phyloP scores from a whole-genome alignment of 1,140 invertebrate genomes.

The Aphidius gifuensis region DNA sequence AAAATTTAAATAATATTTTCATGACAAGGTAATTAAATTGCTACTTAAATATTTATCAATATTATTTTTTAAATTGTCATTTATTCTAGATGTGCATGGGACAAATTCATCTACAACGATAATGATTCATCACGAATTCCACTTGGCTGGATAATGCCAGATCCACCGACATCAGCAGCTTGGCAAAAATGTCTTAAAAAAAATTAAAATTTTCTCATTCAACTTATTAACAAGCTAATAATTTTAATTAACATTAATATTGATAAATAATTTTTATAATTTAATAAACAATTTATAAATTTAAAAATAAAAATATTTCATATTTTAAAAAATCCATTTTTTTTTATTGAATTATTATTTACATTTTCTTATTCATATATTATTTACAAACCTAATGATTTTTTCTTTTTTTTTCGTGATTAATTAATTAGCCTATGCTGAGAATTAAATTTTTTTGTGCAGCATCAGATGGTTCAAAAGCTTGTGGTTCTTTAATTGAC shows the following conservation, averaged over 20 bases:
- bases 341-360: background rate
- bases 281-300: too few relatives aligned
- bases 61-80: background rate
- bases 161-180: conserved; percentile 40
- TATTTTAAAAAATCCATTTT: background rate
- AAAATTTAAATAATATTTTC: conserved; percentile 49
- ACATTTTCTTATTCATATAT: background rate
- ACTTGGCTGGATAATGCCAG: conserved; percentile 58
- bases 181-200: conserved; percentile 50
- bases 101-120: conserved; percentile 50
- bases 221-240: background rate
- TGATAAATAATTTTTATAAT: background rate
- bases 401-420: background rate
- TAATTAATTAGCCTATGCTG: conserved; percentile 47
- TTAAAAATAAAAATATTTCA: background rate
- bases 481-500: conserved; percentile 43
- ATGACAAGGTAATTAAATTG: conserved; percentile 39
- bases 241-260: conserved; percentile 3
- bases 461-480: conserved; percentile 57
- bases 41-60: conserved; percentile 4
- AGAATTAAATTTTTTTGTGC: conserved; percentile 63
- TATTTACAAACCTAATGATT: background rate
- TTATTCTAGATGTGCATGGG: conserved; percentile 57
- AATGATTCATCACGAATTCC: conserved; percentile 53
- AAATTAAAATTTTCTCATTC: conserved; percentile 29